Evolutionary conservation across 2,888 invertebrate species (phyloP), one percentile per base, ranked within the genome.

Genomic region (Alloplasta piceator): DNA sequence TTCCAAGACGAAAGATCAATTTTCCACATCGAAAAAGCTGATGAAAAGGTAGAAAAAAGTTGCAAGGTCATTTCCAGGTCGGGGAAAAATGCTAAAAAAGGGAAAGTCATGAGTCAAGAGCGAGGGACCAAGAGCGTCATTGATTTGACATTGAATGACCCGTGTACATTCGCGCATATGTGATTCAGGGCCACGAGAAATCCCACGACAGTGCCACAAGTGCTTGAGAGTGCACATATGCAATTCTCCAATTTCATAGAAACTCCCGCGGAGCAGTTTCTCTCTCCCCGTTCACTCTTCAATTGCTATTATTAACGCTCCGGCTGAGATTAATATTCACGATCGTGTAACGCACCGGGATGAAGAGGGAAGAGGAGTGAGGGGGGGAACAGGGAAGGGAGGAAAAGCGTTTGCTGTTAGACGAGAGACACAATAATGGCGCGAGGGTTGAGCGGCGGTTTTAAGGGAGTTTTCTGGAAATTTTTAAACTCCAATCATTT

Each of bases 361-460:
- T 61, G 41, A 73, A 64, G 55, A 43, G 39, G 39, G 5, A 36
- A 83, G 85, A 84, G 84, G 83, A 84, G 83, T 82, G 84, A 83
- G 80, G 85, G 84, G 12, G 10, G 66, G 46, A 12, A 12, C 52
- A 56, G 41, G 46, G 50, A 26, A 43, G 12, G 48, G 48, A 12
- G 71, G 61, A 48, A 48, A 12, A 16, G 60, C 38, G 26, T 26
- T 26, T 26, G 26, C 26, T 26, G 26, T 26, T 26, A 26, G 26
- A 26, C 26, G 26, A 26, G 26, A 26, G 26, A 26, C 26, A 26
- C 26, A 26, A 26, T 26, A 26, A 26, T 26, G 26, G 26, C 26
- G 26, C 26, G 26, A 26, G 3, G 1, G 26, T 26, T 26, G 3
- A 26, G 26, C 26, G 1, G 26, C 1, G 26, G 26, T 26, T 26